Percentiles rank a stretch among this genome's conserved stretches.
Evolutionary conservation across 2,113 vertebrate species (phyloP).

Genomic region (Mirza zaza): DNA sequence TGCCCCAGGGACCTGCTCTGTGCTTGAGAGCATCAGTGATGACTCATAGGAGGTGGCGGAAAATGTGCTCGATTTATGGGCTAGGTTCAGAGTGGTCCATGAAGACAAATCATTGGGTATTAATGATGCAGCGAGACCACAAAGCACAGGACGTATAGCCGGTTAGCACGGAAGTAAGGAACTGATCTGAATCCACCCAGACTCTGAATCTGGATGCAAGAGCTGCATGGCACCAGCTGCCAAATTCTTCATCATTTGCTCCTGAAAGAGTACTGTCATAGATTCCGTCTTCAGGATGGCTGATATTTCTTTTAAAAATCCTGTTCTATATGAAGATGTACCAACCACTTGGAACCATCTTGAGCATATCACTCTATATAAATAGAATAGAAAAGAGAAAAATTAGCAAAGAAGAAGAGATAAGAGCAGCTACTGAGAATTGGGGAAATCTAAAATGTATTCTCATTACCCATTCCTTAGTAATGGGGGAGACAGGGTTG

Average conservation of each 20-base stretch:
- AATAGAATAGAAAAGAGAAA: background rate
- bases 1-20: background rate
- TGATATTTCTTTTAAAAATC: background rate
- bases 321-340: background rate
- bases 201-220: background rate
- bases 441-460: background rate
- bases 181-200: background rate
- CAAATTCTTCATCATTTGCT: background rate
- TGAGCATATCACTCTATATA: background rate
- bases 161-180: background rate
- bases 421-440: background rate
- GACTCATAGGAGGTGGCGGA: background rate
- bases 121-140: background rate
- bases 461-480: background rate
- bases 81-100: background rate
- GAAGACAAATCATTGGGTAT: background rate
- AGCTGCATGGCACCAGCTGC: background rate
- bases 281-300: background rate
- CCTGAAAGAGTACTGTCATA: background rate
- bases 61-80: background rate
- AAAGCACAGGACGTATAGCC: background rate
- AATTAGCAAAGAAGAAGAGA: background rate
- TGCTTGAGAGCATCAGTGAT: background rate
- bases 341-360: background rate
- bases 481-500: background rate